These are phyloP conservation scores for Scaptodrosophila latifasciaeformis DNA, from an alignment of 2,888 invertebrate genomes.

Conservation along the genomic window DNA sequence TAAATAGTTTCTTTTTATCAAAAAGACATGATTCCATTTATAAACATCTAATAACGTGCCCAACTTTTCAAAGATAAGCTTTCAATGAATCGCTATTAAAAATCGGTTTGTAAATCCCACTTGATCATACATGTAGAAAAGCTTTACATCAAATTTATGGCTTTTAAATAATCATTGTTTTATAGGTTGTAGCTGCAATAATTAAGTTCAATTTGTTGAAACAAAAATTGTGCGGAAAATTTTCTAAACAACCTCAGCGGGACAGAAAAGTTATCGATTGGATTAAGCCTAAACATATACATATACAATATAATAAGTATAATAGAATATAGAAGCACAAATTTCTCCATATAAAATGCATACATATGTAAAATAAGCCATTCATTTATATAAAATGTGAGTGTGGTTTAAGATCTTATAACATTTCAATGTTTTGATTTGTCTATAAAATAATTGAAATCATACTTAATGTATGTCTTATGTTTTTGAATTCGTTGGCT, in stretches of 20 bases:
- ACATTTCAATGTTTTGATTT: background rate
- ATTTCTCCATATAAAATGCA: constrained; percentile 14
- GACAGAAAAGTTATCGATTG: constrained; percentile 62
- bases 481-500: background rate
- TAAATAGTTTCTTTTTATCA: constrained; percentile 69
- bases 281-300: too few relatives aligned
- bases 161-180: background rate
- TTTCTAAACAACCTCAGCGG: constrained; percentile 52
- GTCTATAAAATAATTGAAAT: too few relatives aligned
- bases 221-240: background rate
- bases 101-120: too few relatives aligned
- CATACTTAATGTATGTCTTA: too few relatives aligned
- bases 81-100: constrained; percentile 51
- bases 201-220: background rate
- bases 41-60: constrained; percentile 56
- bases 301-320: too few relatives aligned
- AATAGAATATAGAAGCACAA: too few relatives aligned
- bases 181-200: too few relatives aligned
- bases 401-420: background rate
- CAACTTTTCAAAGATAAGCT: constrained; percentile 58
- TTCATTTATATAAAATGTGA: too few relatives aligned
- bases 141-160: background rate
- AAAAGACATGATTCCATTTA: constrained; percentile 66
- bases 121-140: too few relatives aligned
- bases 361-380: constrained; percentile 39